A percentile compares a stretch with the other conserved stretches of the same genome.
phyloP scores from a whole-genome alignment of 2,113 vertebrate species.

The Chamaetylas fuelleborni region DNA sequence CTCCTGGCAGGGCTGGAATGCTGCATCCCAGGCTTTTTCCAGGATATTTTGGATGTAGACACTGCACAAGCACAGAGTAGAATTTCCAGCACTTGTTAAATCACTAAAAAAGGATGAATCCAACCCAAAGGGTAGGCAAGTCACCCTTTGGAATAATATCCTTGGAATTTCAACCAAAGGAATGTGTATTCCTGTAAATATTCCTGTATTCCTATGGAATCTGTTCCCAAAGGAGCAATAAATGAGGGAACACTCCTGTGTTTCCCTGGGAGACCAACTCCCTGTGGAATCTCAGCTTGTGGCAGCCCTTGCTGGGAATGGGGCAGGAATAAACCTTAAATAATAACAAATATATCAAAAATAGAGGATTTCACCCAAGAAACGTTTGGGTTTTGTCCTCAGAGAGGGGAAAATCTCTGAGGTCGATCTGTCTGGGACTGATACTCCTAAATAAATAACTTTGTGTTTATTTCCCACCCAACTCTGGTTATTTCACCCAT shows the following conservation, averaged over 20 bases:
- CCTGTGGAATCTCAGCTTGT: not conserved
- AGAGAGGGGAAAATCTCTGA: rapidly evolving
- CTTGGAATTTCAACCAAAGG: not conserved
- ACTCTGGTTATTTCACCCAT: rapidly evolving
- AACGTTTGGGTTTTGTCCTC: not conserved
- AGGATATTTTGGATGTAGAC: not conserved
- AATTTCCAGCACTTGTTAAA: not conserved
- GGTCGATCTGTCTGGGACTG: not conserved
- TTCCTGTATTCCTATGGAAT: rapidly evolving
- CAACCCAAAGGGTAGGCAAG: not conserved
- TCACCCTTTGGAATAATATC: not conserved
- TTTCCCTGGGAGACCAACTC: not conserved
- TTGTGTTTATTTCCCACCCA: not conserved
- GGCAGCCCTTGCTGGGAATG: not conserved
- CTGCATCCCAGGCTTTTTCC: not conserved
- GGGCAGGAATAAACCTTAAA: not conserved
- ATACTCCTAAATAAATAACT: rapidly evolving
- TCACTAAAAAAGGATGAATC: rapidly evolving
- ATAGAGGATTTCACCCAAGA: rapidly evolving
- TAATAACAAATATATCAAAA: rapidly evolving
- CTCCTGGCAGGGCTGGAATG: not conserved
- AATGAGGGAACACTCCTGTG: rapidly evolving
- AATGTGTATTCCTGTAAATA: rapidly evolving
- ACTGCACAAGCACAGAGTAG: not conserved
- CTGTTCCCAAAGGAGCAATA: not conserved